These are phyloP conservation scores for Tychaedon coryphoeus DNA, from an alignment of 2,113 vertebrate genomes.

Conservation along the genomic window DNA sequence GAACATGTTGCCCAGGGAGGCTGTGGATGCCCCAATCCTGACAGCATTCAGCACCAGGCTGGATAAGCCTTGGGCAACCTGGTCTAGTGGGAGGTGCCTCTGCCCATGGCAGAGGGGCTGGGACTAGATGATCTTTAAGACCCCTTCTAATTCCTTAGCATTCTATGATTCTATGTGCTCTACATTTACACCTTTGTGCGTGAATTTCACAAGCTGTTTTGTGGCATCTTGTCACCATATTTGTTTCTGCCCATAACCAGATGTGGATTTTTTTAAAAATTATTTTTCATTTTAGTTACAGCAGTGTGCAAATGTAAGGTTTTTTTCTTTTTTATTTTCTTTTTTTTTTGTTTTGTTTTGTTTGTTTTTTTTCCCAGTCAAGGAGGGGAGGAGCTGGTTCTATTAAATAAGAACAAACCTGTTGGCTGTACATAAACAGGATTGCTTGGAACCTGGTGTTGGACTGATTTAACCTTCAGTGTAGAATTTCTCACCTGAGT, in stretches of 20 bases:
- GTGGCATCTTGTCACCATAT: background rate
- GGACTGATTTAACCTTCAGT: background rate
- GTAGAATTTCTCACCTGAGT: background rate
- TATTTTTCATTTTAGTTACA: background rate
- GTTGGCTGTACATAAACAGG: fast-evolving
- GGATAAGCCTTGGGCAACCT: background rate
- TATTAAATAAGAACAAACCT: background rate
- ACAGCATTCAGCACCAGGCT: background rate
- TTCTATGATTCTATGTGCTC: background rate
- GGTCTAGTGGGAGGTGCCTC: background rate
- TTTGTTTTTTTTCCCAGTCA: too few species aligned
- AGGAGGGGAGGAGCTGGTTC: background rate
- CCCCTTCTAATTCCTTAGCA: background rate
- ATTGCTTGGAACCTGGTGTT: background rate
- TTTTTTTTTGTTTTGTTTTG: too few species aligned
- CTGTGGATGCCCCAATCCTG: background rate
- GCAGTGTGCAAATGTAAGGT: background rate
- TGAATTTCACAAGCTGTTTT: background rate
- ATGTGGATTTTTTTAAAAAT: background rate
- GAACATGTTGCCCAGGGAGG: background rate
- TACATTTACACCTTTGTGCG: background rate
- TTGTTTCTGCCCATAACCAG: background rate
- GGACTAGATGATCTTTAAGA: background rate
- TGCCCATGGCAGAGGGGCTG: background rate
- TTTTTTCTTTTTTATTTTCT: too few species aligned